These are phyloP conservation scores for Folsomia manolachei DNA, from an alignment of 2,888 invertebrate species.

Conservation along the genomic window DNA sequence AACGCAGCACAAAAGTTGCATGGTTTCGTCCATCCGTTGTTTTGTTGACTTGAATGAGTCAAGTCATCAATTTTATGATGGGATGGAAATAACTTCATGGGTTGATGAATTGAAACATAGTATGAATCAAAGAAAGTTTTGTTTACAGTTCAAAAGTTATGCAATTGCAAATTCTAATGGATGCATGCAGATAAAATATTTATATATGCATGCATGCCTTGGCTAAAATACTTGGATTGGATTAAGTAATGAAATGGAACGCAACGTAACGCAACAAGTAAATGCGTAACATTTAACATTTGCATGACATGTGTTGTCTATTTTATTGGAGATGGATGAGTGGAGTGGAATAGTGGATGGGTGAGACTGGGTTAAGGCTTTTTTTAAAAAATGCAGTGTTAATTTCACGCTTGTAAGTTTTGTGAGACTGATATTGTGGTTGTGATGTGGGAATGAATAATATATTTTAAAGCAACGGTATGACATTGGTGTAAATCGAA, in stretches of 20 bases:
- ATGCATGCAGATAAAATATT: too few species aligned
- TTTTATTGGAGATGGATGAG: too few species aligned
- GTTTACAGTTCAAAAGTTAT: neutral
- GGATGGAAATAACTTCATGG: neutral
- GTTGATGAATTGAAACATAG: neutral
- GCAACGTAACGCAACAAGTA: too few species aligned
- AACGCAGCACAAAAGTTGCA: too few species aligned
- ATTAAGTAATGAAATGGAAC: neutral
- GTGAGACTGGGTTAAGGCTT: neutral
- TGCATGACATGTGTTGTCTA: neutral
- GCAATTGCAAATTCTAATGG: too few species aligned
- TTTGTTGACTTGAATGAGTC: neutral
- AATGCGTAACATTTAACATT: neutral
- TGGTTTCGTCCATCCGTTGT: neutral
- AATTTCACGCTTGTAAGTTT: neutral
- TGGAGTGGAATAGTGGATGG: too few species aligned
- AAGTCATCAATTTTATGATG: conserved; percentile 6
- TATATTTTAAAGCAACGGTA: neutral
- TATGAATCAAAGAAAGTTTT: neutral
- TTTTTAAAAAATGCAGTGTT: neutral
- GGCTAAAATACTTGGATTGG: too few species aligned
- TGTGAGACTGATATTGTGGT: neutral
- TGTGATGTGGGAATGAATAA: neutral
- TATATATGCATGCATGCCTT: too few species aligned
- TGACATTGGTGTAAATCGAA: neutral